Percentiles rank a stretch among this genome's conserved stretches.
Evolutionary conservation across 2,113 vertebrate genomes (phyloP).

Genomic region (Bambusicola thoracicus): DNA sequence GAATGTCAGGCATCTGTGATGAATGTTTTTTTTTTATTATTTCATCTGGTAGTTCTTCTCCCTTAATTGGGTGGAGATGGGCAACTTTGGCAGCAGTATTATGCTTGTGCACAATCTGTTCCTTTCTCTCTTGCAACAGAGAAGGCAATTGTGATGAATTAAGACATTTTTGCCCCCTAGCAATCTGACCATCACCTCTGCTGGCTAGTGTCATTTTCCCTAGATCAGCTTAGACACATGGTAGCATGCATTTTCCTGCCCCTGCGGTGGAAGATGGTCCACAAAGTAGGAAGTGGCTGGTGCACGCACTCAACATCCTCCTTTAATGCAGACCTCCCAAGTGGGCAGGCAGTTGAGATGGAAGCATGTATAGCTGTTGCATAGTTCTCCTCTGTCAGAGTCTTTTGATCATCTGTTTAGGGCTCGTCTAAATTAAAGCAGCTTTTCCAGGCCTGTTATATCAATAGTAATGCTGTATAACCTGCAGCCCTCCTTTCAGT

Average conservation of each 20-base stretch:
- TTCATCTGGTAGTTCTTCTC: not conserved
- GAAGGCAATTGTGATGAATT: not conserved
- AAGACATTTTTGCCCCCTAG: not conserved
- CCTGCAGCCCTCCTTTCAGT: not conserved
- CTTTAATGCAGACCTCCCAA: not conserved
- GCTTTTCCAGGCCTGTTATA: not conserved
- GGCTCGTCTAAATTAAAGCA: not conserved
- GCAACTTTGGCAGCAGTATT: not conserved
- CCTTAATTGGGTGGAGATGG: not conserved
- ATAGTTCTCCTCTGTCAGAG: not conserved
- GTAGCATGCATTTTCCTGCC: not conserved
- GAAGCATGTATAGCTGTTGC: not conserved
- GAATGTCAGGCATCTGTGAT: not conserved
- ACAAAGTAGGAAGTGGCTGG: rapidly evolving
- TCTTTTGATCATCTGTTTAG: not conserved
- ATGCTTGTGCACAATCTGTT: not conserved
- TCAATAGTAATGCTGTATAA: not conserved
- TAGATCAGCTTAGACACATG: not conserved
- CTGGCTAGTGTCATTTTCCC: not conserved
- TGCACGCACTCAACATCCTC: rapidly evolving
- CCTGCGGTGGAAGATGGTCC: not conserved
- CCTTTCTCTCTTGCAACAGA: not conserved
- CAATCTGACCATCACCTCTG: not conserved
- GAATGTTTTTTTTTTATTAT: not conserved
- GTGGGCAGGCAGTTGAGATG: not conserved